Base-by-base conservation (phyloP, 2,888 invertebrate species). In the Drosophila borealis region DNA sequence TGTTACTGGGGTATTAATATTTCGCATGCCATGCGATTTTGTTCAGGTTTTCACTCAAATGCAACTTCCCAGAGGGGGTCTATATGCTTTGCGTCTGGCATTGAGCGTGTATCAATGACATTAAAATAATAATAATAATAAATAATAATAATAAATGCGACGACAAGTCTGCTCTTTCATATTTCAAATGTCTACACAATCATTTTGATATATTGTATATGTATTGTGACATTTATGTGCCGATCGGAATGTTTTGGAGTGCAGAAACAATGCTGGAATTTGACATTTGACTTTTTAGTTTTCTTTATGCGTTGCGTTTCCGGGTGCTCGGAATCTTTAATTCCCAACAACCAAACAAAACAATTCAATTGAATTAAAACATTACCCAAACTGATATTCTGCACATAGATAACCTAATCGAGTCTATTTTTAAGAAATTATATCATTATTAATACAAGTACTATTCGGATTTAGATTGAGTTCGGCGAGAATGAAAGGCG, bases 211-310 rank as follows among this genome's bases (percentile, higher is more conserved):
- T 57, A 45, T 54, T 61, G 42, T 37, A 53, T 65, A 66, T 69
- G 62, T 73, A 10, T 41, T 41, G 29, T 33, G 67, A 63, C 45
- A 61, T 17, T 53, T 53, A 42, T 53, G 53, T 56, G 55, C 55
- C 33, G 29, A 45, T 29, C 29, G 57, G 34, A 60, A 64, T 74
- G 55, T 36, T 17, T 19, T 36, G 9, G 41, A 69, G 54, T 66
- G 56, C 64, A 56, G 50, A 76, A 56, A 67, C 65, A 45, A 68
- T 67, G 62, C 63, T 72, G 74, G 71, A 79, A 83, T 83, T 84
- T 84, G 81, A 87, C 87, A 76, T 74, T 80, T 80, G 78, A 74
- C 81, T 33, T 65, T 75, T 72, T 78, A 33, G 49, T 48, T 69
- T 62, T 51, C 65, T 77, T 71, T 60, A 64, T 62, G 44, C 61